Percentiles rank a stretch among this genome's conserved stretches.
phyloP scores from a whole-genome alignment of 2,113 vertebrate species.

The Erinaceus europaeus region DNA sequence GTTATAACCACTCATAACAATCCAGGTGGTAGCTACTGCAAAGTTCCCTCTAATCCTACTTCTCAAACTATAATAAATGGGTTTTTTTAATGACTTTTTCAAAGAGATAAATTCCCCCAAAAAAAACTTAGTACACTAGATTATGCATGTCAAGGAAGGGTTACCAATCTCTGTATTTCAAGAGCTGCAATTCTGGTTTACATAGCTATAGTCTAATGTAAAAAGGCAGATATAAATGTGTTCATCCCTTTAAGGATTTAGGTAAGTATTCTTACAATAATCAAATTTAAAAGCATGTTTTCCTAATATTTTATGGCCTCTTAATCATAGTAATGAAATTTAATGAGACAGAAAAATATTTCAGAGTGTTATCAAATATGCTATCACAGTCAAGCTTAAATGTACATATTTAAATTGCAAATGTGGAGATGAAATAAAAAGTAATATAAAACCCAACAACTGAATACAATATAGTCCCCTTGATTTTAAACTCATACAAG shows the following conservation, averaged over 20 bases:
- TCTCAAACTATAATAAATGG: background rate
- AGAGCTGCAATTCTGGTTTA: background rate
- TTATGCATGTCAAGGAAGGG: background rate
- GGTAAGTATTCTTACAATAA: no score
- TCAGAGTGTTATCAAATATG: background rate
- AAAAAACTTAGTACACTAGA: background rate
- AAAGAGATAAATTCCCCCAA: background rate
- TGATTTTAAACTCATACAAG: slow-evolving; percentile 19
- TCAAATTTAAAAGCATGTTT: no score
- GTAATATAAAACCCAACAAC: slow-evolving; percentile 5
- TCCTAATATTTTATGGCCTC: no score
- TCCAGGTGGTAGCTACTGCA: background rate
- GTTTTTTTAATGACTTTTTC: background rate
- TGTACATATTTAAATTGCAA: slow-evolving; percentile 19
- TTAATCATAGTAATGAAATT: no score
- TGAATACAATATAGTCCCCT: background rate
- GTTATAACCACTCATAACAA: background rate
- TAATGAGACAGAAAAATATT: background rate
- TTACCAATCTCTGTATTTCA: background rate
- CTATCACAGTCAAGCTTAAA: background rate
- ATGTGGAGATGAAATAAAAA: background rate
- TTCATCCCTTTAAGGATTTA: background rate
- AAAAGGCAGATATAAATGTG: background rate
- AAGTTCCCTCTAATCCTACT: background rate
- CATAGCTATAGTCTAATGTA: background rate